Base-by-base conservation (phyloP, 2,113 vertebrate genomes). In the Oncorhynchus masou region DNA sequence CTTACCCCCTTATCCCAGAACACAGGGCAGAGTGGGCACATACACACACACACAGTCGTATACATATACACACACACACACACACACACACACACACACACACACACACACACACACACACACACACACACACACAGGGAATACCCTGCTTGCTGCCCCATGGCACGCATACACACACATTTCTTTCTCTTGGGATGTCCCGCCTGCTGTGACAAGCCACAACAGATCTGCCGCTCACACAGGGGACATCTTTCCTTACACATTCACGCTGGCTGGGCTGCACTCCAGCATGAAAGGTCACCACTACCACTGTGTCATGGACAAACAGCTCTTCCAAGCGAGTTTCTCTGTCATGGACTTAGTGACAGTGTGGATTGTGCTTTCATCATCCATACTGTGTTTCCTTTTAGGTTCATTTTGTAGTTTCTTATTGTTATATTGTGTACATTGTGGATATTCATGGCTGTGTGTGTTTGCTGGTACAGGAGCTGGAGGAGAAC, bases 401-500 rank as follows among this genome's bases (percentile, higher is more conserved):
- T n/a, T 13, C 69, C 3, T 60, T 49, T 34, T 5, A 11, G 11
- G 39, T 45, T 45, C 8, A 45, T 45, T 45, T 45, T 11, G 39
- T 45, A 45, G 39, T 45, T 45, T 45, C 0, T 45, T 45, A 2
- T 45, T 45, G 39, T 45, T 12, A 12, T 11, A 2, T 45, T 45
- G 39, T 9, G 51, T 2, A 27, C 59, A 34, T 29, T 27, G 24
- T 66, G 22, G 15, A 16, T 68, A 22, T 69, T 60, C 19, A 78
- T 39, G 0, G 64, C 4, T 27, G 24, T 34, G 51, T 39, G 39
- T 74, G 12, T 72, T 81, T 70, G 20, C 85, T 31, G 72, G 67
- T 91, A 62, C 80, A 99, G 98, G 98, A 99, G 84, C 94, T 99
- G 83, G 98, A 99, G 82, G 97, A 99, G 80, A 97, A 96, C 79